Evolutionary conservation across 2,888 invertebrate species (phyloP).

Genomic region (Drosophila leonis): DNA sequence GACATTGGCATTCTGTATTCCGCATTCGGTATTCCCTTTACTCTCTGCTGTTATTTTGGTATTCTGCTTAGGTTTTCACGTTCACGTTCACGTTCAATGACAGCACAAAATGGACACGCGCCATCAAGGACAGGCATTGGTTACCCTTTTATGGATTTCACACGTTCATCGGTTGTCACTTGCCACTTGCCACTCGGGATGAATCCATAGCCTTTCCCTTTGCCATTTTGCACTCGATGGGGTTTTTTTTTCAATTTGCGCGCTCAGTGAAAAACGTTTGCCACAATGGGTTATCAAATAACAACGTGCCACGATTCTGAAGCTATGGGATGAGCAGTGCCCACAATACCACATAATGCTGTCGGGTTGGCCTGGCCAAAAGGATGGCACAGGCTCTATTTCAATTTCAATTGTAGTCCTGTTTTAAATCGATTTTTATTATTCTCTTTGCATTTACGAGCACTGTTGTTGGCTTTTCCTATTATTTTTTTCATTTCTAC

Average conservation of each 20-base stretch:
- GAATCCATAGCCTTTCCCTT: slow-evolving; percentile 49
- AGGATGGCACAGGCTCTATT: slow-evolving; percentile 60
- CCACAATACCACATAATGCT: slow-evolving; percentile 52
- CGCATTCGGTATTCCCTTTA: background rate
- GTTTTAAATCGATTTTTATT: slow-evolving; percentile 80
- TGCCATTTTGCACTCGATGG: slow-evolving; percentile 56
- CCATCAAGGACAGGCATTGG: slow-evolving; percentile 32
- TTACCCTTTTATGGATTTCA: slow-evolving; percentile 63
- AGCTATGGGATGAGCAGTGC: slow-evolving; percentile 22
- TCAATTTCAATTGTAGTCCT: slow-evolving; percentile 78
- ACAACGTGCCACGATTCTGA: slow-evolving; percentile 73
- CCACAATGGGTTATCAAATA: slow-evolving; percentile 81
- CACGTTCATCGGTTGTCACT: slow-evolving; percentile 62
- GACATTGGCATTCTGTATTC: slow-evolving; percentile 32
- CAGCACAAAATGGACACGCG: slow-evolving; percentile 56
- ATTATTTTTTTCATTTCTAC: slow-evolving; percentile 12
- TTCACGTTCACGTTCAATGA: slow-evolving; percentile 50
- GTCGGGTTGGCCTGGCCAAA: slow-evolving; percentile 30
- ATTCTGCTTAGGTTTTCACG: slow-evolving; percentile 48
- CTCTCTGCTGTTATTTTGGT: slow-evolving; percentile 25
- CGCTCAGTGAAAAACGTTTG: slow-evolving; percentile 60
- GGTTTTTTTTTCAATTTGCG: slow-evolving; percentile 76
- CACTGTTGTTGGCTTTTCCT: slow-evolving; percentile 30
- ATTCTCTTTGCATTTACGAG: slow-evolving; percentile 55
- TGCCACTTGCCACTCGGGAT: slow-evolving; percentile 35